A percentile compares a stretch with the other conserved stretches of the same genome.
Conservation (phyloP, 2,888 invertebrate species). For the Cryptus armator region DNA sequence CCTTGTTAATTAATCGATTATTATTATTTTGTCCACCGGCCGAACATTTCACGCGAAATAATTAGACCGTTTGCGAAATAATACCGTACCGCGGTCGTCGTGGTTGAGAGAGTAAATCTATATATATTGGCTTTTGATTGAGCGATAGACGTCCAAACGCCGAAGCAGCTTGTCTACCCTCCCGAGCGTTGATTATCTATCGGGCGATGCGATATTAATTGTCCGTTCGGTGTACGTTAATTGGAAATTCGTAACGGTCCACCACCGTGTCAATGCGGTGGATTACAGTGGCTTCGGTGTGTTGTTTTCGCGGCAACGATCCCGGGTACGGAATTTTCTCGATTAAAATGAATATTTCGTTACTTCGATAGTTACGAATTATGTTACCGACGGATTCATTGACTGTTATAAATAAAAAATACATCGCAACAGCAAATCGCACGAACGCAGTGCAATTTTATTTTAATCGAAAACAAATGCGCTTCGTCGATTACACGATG, state of each 20-base stretch:
- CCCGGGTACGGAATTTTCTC: background rate
- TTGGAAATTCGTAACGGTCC: constrained; percentile 55
- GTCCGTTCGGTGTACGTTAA: constrained; percentile 46
- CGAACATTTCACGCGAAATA: background rate
- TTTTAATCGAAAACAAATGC: background rate
- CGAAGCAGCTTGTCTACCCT: constrained; percentile 1
- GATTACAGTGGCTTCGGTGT: background rate
- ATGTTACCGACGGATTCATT: background rate
- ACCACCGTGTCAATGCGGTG: background rate
- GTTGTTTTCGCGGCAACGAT: background rate
- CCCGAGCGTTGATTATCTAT: constrained; percentile 43
- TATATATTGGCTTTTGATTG: constrained; percentile 37
- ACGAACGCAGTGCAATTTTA: background rate
- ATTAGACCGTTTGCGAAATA: background rate
- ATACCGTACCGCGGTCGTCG: constrained; percentile 14
- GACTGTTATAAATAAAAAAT: background rate
- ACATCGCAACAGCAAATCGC: background rate
- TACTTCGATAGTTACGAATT: background rate
- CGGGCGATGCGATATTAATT: constrained; percentile 55
- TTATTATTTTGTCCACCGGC: background rate
- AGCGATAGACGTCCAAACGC: constrained; percentile 18
- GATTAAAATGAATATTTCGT: background rate
- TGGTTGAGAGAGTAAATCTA: constrained; percentile 1
- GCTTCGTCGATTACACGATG: background rate
- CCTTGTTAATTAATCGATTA: background rate